Percentiles rank a stretch among this genome's conserved stretches.
Evolutionary conservation across 1,140 invertebrate species (phyloP).

Genomic region (Octopus bimaculoides): DNA sequence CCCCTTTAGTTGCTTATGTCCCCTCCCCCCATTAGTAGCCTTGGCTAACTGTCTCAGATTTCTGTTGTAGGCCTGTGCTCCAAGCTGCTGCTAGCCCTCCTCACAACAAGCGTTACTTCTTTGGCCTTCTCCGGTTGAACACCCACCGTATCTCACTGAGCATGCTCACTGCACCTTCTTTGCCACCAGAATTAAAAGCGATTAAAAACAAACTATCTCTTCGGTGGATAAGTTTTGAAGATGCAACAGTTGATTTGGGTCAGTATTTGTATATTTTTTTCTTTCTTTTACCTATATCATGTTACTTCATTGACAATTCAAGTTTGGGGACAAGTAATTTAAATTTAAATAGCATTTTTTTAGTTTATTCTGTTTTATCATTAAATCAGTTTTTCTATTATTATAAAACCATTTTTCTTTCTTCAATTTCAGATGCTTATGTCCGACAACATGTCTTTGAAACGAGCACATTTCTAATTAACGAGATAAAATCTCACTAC

Average conservation of each 20-base stretch:
- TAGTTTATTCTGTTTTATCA: no score
- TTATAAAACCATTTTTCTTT: not conserved
- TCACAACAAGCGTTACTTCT: constrained; percentile 78
- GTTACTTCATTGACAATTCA: no score
- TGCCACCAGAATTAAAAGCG: constrained; percentile 71
- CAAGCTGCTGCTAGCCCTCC: constrained; percentile 76
- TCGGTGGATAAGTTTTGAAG: constrained; percentile 92
- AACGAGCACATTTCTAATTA: constrained; percentile 75
- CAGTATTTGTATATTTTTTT: constrained; percentile 15
- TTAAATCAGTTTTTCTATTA: not conserved
- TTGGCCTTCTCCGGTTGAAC: constrained; percentile 78
- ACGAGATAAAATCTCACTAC: constrained; percentile 77
- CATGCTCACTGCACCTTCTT: constrained; percentile 75
- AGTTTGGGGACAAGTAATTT: no score
- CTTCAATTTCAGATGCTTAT: constrained; percentile 68
- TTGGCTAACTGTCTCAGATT: no score
- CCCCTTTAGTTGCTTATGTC: no score
- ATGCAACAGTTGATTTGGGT: constrained; percentile 84
- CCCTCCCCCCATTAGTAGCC: no score
- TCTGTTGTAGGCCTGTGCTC: not conserved
- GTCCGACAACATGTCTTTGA: constrained; percentile 84
- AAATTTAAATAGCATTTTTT: no score
- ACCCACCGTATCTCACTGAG: constrained; percentile 79
- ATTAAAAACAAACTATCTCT: constrained; percentile 85
- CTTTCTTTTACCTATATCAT: not conserved